phyloP scores from a whole-genome alignment of 2,113 vertebrate species.

The Sphyrna mokarran region DNA sequence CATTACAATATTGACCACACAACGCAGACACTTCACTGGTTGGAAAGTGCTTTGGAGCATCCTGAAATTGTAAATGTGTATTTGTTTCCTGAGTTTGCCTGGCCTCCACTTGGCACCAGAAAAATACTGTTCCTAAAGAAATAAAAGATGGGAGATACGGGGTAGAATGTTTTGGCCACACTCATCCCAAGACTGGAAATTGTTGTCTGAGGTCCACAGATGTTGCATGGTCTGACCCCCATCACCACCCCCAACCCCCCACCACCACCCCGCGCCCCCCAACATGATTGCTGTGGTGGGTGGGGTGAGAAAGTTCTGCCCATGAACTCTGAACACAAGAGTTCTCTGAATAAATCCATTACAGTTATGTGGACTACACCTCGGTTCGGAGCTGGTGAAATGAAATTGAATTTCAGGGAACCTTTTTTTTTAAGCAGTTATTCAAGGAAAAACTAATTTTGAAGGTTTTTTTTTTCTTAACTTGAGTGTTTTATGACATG shows the following conservation, averaged over 20 bases:
- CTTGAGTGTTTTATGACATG: not conserved
- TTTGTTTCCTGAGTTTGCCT: not conserved
- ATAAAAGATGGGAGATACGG: not conserved
- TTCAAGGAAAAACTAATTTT: not conserved
- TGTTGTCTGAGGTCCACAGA: too few relatives aligned
- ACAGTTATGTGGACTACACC: not conserved
- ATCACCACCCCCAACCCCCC: too few relatives aligned
- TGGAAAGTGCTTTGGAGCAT: not conserved
- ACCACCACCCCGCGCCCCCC: too few relatives aligned
- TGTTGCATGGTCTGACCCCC: too few relatives aligned
- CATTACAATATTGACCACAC: not conserved
- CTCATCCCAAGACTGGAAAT: too few relatives aligned
- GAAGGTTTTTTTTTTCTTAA: not conserved
- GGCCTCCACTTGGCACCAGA: not conserved
- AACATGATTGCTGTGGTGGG: too few relatives aligned
- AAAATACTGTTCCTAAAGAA: not conserved
- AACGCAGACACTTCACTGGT: not conserved
- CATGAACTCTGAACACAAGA: not conserved
- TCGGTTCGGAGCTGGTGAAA: not conserved
- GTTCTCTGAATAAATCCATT: not conserved
- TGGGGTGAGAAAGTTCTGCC: not conserved
- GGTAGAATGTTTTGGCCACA: too few relatives aligned
- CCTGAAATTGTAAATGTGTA: not conserved
- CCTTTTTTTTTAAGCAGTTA: not conserved
- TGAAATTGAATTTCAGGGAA: not conserved